These are phyloP conservation scores for Epicauta chinensis DNA, from an alignment of 1,140 invertebrate genomes.

Conservation along the genomic window DNA sequence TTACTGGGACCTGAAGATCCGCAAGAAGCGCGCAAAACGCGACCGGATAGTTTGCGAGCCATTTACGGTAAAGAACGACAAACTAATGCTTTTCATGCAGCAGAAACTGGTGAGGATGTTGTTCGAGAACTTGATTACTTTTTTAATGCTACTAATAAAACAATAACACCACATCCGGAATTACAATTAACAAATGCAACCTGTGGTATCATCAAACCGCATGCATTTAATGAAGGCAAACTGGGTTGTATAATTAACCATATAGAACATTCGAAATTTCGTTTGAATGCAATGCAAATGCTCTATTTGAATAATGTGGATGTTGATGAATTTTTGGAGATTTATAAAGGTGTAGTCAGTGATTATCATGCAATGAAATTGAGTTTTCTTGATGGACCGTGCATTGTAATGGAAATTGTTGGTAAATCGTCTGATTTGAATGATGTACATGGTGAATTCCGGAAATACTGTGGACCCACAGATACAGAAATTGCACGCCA, in stretches of 20 bases:
- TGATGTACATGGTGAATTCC: constrained; percentile 66
- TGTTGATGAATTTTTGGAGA: constrained; percentile 87
- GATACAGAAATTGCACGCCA: constrained; percentile 84
- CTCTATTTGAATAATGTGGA: constrained; percentile 70
- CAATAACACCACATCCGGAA: constrained; percentile 46
- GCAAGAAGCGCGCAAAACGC: constrained; percentile 47
- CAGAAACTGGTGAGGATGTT: constrained; percentile 53
- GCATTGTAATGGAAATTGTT: constrained; percentile 80
- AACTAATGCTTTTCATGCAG: constrained; percentile 66
- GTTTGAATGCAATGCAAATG: constrained; percentile 74
- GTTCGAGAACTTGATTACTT: constrained; percentile 35
- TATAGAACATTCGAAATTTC: constrained; percentile 68
- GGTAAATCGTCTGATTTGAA: constrained; percentile 51
- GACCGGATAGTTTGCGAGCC: constrained; percentile 59
- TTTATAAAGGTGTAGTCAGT: constrained; percentile 84
- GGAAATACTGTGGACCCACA: constrained; percentile 77
- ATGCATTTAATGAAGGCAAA: constrained; percentile 68
- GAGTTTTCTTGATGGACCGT: constrained; percentile 59
- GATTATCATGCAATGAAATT: constrained; percentile 61
- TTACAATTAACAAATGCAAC: constrained; percentile 64
- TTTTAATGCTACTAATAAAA: constrained; percentile 33
- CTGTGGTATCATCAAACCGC: constrained; percentile 88
- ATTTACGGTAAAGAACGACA: constrained; percentile 67
- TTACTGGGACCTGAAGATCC: constrained; percentile 64
- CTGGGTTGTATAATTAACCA: constrained; percentile 65